Evolutionary conservation across 2,888 invertebrate species (phyloP).

Genomic region (Dusona sp.): DNA sequence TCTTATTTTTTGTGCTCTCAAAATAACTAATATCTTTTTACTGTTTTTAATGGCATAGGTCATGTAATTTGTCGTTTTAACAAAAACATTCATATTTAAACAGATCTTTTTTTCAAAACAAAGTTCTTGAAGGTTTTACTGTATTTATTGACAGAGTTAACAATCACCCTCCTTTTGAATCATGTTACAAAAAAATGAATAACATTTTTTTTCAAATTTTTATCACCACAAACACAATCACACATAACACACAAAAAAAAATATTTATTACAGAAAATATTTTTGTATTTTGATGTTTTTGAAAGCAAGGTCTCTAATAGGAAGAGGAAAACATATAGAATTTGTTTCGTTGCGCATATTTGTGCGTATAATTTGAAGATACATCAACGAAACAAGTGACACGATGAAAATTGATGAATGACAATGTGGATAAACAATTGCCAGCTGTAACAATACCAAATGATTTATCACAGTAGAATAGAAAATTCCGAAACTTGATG

Average conservation of each 20-base stretch:
- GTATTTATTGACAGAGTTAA: not conserved
- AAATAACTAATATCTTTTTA: not conserved
- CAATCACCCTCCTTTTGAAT: not conserved
- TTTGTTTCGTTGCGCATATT: not conserved
- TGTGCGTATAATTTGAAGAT: not conserved
- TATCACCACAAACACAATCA: not conserved
- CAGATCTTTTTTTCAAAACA: not conserved
- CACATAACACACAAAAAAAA: not conserved
- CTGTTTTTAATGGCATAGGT: not conserved
- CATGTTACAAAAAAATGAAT: too few species aligned
- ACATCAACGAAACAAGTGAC: not conserved
- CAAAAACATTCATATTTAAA: not conserved
- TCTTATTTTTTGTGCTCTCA: not conserved
- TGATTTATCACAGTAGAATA: not conserved
- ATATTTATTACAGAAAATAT: not conserved
- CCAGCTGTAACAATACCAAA: conserved; percentile 25
- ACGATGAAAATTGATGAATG: conserved; percentile 1
- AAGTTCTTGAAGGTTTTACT: not conserved
- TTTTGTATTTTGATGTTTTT: not conserved
- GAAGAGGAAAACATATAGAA: not conserved
- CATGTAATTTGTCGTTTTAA: not conserved
- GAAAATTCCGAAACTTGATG: not conserved
- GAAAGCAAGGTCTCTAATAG: not conserved
- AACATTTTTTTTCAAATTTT: too few species aligned
- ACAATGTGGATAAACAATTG: conserved; percentile 39